Conservation (phyloP, 2,113 vertebrate genomes). For the Aplodontia rufa region DNA sequence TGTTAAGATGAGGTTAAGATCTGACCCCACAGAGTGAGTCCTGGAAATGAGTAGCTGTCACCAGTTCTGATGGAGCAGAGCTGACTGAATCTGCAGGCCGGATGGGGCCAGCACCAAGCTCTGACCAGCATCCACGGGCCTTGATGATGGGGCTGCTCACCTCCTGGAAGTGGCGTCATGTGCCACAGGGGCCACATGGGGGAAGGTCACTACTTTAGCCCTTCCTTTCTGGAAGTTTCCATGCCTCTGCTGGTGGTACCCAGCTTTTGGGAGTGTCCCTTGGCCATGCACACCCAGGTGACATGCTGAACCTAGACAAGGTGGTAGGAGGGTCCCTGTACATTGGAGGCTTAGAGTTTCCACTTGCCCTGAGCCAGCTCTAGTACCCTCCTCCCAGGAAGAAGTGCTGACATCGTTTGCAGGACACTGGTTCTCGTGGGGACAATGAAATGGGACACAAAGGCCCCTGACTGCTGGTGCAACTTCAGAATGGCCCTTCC, state of each 20-base stretch:
- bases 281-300: accelerated
- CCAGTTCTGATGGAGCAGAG: too few species aligned
- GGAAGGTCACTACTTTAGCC: accelerated
- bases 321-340: accelerated
- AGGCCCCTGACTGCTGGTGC: accelerated
- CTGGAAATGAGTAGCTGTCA: too few species aligned
- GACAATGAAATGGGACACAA: accelerated
- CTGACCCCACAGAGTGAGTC: too few species aligned
- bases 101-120: too few species aligned
- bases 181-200: accelerated
- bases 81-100: too few species aligned
- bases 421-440: accelerated
- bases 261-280: not conserved
- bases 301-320: not conserved
- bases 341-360: not conserved
- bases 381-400: accelerated
- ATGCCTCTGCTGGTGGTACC: accelerated
- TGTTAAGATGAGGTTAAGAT: too few species aligned
- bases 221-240: not conserved
- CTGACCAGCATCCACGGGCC: too few species aligned
- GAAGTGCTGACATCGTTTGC: too few species aligned
- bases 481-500: accelerated
- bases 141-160: not conserved
- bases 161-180: accelerated
- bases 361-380: not conserved